Conservation (phyloP, 2,113 vertebrate species). For the Panthera uncia region DNA sequence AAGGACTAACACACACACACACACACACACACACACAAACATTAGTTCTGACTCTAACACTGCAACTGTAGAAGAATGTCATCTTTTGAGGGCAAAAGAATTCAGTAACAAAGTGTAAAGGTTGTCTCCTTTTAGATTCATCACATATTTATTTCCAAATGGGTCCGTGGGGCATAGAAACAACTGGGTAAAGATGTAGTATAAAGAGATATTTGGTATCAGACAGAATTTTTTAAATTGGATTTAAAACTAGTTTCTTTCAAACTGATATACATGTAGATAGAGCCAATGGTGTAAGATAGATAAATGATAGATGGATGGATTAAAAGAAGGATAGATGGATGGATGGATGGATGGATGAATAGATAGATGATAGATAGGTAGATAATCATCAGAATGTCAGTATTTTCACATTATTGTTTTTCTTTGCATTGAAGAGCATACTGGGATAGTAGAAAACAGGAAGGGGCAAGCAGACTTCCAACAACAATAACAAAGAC, state of each 20-base stretch:
- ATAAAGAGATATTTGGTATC: background rate
- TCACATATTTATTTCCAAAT: background rate
- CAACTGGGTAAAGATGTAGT: background rate
- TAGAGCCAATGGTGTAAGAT: background rate
- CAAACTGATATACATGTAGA: background rate
- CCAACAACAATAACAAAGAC: background rate
- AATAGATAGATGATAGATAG: too few relatives aligned
- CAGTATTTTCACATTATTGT: background rate
- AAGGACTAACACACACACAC: background rate
- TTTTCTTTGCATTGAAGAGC: background rate
- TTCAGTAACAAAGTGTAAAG: background rate
- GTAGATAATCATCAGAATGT: background rate
- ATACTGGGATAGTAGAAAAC: background rate
- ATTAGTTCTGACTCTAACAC: background rate
- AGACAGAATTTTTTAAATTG: background rate
- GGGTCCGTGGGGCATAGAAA: background rate
- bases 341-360: background rate
- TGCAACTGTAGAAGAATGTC: background rate
- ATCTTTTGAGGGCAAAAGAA: background rate
- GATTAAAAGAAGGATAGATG: background rate
- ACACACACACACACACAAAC: background rate
- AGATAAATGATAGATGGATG: background rate
- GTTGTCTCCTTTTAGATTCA: background rate
- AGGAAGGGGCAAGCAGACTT: background rate
- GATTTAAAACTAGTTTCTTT: slow-evolving; percentile 1